Evolutionary conservation across 2,113 vertebrate genomes (phyloP), one percentile per base, ranked within the genome.

Genomic region (Macaca nemestrina): DNA sequence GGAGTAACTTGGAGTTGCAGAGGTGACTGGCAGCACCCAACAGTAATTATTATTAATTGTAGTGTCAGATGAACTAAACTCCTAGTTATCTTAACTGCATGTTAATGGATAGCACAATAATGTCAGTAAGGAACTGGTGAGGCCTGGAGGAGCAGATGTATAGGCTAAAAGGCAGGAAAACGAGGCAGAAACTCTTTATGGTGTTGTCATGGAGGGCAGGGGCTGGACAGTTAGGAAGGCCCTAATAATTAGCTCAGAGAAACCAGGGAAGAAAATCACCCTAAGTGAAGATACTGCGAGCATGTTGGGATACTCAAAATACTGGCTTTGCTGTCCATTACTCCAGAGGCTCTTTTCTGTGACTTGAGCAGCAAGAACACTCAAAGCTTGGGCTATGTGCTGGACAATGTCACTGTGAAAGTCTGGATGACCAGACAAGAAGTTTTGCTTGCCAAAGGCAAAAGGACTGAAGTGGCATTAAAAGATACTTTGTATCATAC

Each of bases 401-500:
- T 68, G 16, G 73, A 89, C 48, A 83, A 43, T 22, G 43, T 83
- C 86, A 96, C 16, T 72, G 57, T 45, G 64, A 55, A 79, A 84
- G 52, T 78, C 72, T 40, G 73, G 57, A 55, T 27, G 40, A 78
- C 88, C 70, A 72, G 96, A 72, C 79, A 85, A 93, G 40, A 90
- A 32, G 38, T 61, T 92, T 32, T 11, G n/a, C 92, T 57, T 96
- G 89, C 86, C 92, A 96, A 92, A 81, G 89, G 84, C 89, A 80
- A 96, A 95, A 95, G 82, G 87, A 82, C 83, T 95, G 40, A 90
- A 92, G 96, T 88, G 87, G 55, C 96, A 87, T 90, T 95, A 92
- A 95, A 88, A 95, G 75, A 55, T 79, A 95, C 64, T 96, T 90
- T 93, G 73, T 94, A 57, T 93, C 79, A 90, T 94, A 93, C 97